Conservation (phyloP, 2,888 invertebrate species). For the Tachina fera region DNA sequence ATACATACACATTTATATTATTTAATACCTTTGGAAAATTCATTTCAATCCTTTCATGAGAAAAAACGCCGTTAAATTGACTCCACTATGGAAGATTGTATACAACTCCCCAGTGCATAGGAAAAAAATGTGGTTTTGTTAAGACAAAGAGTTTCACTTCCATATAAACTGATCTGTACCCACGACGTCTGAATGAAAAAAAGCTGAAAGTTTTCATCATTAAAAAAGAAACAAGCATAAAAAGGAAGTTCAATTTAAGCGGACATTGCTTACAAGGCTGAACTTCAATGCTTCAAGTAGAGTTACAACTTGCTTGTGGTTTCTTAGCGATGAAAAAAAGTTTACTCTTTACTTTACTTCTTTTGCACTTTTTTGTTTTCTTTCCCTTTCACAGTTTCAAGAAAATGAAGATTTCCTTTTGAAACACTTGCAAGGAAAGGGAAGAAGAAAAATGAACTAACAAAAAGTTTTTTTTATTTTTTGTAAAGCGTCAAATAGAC, state of each 20-base stretch:
- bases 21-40: too few species aligned
- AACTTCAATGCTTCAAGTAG: constrained; percentile 51
- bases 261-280: constrained; percentile 49
- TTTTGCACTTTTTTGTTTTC: background rate
- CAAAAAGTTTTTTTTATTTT: constrained; percentile 60
- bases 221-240: constrained; percentile 20
- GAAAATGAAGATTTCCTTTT: constrained; percentile 64
- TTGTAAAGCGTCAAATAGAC: constrained; percentile 30
- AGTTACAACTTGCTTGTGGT: constrained; percentile 64
- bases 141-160: constrained; percentile 26
- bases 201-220: constrained; percentile 46
- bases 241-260: constrained; percentile 53
- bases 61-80: too few species aligned
- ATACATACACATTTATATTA: too few species aligned
- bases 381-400: background rate
- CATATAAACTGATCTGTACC: constrained; percentile 21
- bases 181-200: constrained; percentile 49
- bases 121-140: constrained; percentile 32
- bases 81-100: too few species aligned
- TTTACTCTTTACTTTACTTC: constrained; percentile 27
- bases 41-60: too few species aligned
- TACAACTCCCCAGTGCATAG: too few species aligned
- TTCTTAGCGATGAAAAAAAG: constrained; percentile 67
- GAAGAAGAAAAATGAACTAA: background rate
- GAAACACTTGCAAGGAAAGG: constrained; percentile 24